These are phyloP conservation scores for Burhinus oedicnemus DNA, from an alignment of 2,113 vertebrate genomes.

Conservation along the genomic window DNA sequence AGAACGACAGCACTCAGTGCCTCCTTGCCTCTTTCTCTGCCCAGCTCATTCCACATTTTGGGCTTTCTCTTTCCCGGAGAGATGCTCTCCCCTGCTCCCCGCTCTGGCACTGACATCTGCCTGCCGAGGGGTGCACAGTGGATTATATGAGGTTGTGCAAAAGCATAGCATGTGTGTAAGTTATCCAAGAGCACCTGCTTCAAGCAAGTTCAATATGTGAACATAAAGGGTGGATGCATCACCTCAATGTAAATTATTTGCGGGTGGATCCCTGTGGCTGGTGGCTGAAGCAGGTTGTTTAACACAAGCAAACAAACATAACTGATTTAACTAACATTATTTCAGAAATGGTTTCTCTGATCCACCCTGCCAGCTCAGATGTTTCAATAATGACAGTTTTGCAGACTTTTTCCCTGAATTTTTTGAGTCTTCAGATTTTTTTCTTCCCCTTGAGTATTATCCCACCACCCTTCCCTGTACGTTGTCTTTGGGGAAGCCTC, in stretches of 20 bases:
- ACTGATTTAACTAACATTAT: neutral
- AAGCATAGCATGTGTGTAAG: neutral
- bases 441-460: neutral
- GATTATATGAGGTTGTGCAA: neutral
- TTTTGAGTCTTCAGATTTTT: neutral
- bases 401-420: neutral
- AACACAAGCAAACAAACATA: neutral
- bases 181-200: neutral
- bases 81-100: neutral
- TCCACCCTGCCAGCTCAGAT: neutral
- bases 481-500: neutral
- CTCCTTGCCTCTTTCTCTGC: neutral
- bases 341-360: neutral
- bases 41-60: neutral
- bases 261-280: neutral
- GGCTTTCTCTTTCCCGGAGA: neutral
- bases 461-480: neutral
- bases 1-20: neutral
- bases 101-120: neutral
- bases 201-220: neutral
- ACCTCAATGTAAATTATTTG: neutral
- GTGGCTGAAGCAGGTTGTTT: neutral
- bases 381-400: neutral
- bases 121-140: fast-evolving
- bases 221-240: neutral